Evolutionary conservation across 1,140 invertebrate genomes (phyloP).

Genomic region (Steinernema feltiae): DNA sequence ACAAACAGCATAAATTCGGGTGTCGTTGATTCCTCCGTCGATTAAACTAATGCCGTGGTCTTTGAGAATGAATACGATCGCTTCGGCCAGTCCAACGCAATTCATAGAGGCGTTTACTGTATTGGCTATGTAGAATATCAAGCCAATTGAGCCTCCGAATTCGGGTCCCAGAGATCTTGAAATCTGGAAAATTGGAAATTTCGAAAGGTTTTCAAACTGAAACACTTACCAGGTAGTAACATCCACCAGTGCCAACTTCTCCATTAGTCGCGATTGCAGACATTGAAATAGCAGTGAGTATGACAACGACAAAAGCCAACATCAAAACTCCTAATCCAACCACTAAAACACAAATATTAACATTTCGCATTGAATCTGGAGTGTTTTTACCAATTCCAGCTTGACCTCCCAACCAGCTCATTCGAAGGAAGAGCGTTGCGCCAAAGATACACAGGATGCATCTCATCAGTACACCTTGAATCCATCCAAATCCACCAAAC

Average conservation of each 20-base stretch:
- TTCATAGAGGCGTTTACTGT: slow-evolving; percentile 66
- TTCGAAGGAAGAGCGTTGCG: slow-evolving; percentile 65
- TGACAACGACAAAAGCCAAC: slow-evolving; percentile 59
- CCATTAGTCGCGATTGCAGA: slow-evolving; percentile 64
- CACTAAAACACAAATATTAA: no score
- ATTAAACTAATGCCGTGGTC: slow-evolving; percentile 65
- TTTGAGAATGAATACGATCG: slow-evolving; percentile 61
- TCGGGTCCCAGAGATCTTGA: slow-evolving; percentile 63
- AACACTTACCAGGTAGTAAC: slow-evolving; percentile 41
- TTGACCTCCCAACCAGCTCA: slow-evolving; percentile 66
- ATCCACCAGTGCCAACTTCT: slow-evolving; percentile 63
- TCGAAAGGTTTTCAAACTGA: slow-evolving; percentile 66
- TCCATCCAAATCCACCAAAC: slow-evolving; percentile 48
- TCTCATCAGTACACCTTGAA: slow-evolving; percentile 49
- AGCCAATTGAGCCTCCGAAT: slow-evolving; percentile 67
- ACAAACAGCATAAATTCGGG: slow-evolving; percentile 36
- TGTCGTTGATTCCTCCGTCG: slow-evolving; percentile 44
- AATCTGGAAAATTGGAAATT: slow-evolving; percentile 71
- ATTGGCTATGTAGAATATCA: slow-evolving; percentile 67
- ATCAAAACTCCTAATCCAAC: slow-evolving; percentile 59
- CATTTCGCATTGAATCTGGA: no score
- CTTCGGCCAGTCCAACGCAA: slow-evolving; percentile 66
- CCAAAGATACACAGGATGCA: slow-evolving; percentile 72
- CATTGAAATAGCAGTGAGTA: slow-evolving; percentile 63
- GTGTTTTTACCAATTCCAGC: slow-evolving; percentile 65